Base-by-base conservation (phyloP, 2,797 vertebrate genomes). In the Myotis planiceps region DNA sequence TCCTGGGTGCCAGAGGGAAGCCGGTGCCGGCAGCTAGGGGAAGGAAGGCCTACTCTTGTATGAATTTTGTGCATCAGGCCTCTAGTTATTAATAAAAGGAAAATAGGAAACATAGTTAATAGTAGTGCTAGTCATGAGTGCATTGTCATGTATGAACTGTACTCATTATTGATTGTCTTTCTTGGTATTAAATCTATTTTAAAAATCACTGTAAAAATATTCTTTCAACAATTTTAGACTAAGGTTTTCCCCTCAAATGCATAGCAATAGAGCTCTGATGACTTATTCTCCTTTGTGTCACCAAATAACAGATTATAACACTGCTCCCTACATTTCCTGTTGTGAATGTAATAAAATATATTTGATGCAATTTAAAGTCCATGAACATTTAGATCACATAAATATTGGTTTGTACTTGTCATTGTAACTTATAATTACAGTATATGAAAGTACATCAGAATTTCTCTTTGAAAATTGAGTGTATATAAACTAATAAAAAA, bases 361-460 rank as follows among this genome's bases (percentile, higher is more conserved):
- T 69, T 85, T 84, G 92, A 88, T 81, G 34, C 3, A 84, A 88
- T 85, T 96, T 89, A 79, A 76, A 32, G 12, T 42, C 16, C 21
- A 51, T 34, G 69, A 94, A 69, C 53, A 86, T 81, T 87, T 79
- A 86, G 8, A 83, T 82, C 37, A 79, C 79, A 95, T 96, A 94
- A 95, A 88, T 95, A 97, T 82, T 89, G 80, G 51, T 45, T 94
- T 93, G 25, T 49, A 63, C 18, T 90, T 88, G 9, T 93, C 55
- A 87, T 60, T 58, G 15, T 83, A 94, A 75, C 9, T 80, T 53
- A 69, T 88, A 95, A 93, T 93, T 95, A 94, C 13, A 87, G 65
- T 71, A 87, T 32, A 79, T 79, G 34, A 39, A 94, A 96, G 79
- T 37, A 60, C 14, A 83, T 79, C 42, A 86, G 88, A 66, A 83